Evolutionary conservation across 2,888 invertebrate species (phyloP).

Genomic region (Eristalis tenax): DNA sequence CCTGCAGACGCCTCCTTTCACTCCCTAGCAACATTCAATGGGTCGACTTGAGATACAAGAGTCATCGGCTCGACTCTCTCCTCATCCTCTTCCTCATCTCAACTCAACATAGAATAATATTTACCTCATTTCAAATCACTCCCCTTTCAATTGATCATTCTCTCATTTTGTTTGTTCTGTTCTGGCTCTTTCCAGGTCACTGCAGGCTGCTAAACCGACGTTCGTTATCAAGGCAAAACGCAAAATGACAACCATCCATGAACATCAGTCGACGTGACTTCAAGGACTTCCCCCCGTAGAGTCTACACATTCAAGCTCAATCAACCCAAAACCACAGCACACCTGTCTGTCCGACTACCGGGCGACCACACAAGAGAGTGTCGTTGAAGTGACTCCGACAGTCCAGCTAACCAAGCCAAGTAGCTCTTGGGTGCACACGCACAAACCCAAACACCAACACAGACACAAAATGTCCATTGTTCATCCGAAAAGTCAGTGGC

Average conservation of each 20-base stretch:
- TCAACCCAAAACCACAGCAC: conserved; percentile 24
- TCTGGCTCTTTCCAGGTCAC: conserved; percentile 58
- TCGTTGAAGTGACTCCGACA: neutral
- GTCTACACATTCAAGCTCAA: conserved; percentile 57
- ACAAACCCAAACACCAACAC: neutral
- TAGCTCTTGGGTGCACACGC: neutral
- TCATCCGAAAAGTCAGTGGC: conserved; percentile 68
- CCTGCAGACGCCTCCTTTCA: too few species aligned
- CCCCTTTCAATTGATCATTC: neutral
- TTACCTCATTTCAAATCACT: neutral
- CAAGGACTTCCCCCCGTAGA: conserved; percentile 35
- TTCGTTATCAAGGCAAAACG: conserved; percentile 49
- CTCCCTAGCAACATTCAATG: too few species aligned
- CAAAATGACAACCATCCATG: conserved; percentile 65
- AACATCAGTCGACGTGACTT: conserved; percentile 65
- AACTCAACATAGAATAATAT: neutral
- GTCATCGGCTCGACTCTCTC: too few species aligned
- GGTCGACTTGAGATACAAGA: too few species aligned
- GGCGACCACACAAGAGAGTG: neutral
- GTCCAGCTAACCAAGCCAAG: neutral
- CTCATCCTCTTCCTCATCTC: too few species aligned
- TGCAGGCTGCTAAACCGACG: conserved; percentile 6
- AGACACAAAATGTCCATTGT: conserved; percentile 68
- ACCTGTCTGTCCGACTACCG: conserved; percentile 24
- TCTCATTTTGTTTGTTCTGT: neutral